Evolutionary conservation across 2,888 invertebrate genomes (phyloP), one percentile per base, ranked within the genome.

Genomic region (Aleiodes testaceus): DNA sequence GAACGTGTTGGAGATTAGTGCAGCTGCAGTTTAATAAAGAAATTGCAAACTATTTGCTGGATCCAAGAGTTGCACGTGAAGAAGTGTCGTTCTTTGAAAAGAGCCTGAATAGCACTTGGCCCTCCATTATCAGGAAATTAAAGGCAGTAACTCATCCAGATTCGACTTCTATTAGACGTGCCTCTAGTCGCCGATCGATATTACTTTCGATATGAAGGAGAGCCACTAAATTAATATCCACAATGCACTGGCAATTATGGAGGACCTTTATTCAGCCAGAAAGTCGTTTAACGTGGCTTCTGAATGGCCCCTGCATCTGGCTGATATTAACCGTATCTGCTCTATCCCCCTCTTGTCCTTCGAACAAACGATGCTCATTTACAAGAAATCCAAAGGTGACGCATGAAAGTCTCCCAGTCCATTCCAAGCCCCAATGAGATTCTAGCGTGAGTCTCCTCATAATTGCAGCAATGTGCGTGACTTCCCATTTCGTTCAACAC

Each of bases 161-260:
- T 76, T 79, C 79, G 82, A 84, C 82, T 84, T 84, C 84, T 84
- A 85, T 84, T 85, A 82, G 84, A 83, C 83, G 84, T 84, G 84
- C 81, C 81, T 80, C 79, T 75, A 77, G 76, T 78, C 74, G 75
- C 59, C 20, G 82, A 79, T 84, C 81, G 82, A 84, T 85, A 85
- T 84, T 84, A 85, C 83, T 84, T 84, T 84, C 82, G 81, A 84
- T 84, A 84, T 84, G 82, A 84, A 84, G 82, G 82, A 83, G 63
- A 5, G 84, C 84, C 79, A 84, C 84, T 83, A 84, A 84, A 85
- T 84, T 84, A 84, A 85, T 85, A 84, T 82, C 84, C 81, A 82
- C 84, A 82, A 84, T 84, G 84, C 85, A 83, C 79, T 81, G 82
- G 83, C 83, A 84, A 84, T 83, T 84, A 84, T 82, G 79, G 49